Evolutionary conservation across 2,888 invertebrate genomes (phyloP).

Genomic region (Lathronympha strigana): DNA sequence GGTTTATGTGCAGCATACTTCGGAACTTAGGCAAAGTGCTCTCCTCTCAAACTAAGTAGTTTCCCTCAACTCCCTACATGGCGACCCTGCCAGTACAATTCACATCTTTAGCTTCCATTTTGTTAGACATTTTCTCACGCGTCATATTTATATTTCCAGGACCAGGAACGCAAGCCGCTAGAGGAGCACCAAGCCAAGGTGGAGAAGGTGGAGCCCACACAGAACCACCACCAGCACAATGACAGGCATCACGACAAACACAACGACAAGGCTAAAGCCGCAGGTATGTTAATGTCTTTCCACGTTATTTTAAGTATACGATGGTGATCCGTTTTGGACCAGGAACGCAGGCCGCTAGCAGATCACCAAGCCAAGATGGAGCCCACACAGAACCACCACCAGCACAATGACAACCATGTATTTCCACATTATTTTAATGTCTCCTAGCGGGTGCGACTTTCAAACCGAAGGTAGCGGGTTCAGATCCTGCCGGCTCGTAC

Average conservation of each 20-base stretch:
- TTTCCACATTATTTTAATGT: neutral
- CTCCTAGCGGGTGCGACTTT: too few relatives aligned
- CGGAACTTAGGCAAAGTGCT: too few relatives aligned
- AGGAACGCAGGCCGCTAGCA: slow-evolving; percentile 72
- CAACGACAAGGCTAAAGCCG: slow-evolving; percentile 62
- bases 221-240: slow-evolving; percentile 61
- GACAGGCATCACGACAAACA: slow-evolving; percentile 62
- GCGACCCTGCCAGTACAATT: neutral
- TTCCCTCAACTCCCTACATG: neutral
- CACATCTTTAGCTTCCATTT: too few relatives aligned
- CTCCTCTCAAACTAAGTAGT: too few relatives aligned
- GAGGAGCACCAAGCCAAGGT: slow-evolving; percentile 62
- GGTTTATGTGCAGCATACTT: too few relatives aligned
- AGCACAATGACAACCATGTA: slow-evolving; percentile 56
- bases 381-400: slow-evolving; percentile 59
- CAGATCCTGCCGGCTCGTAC: too few relatives aligned
- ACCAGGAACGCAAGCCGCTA: slow-evolving; percentile 72
- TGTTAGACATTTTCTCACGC: too few relatives aligned
- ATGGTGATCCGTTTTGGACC: too few relatives aligned
- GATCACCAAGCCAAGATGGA: slow-evolving; percentile 62
- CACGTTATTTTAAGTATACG: neutral
- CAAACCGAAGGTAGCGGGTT: too few relatives aligned
- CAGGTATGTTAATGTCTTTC: slow-evolving; percentile 53
- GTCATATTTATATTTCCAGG: slow-evolving; percentile 57
- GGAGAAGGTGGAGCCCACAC: slow-evolving; percentile 61